A percentile compares a stretch with the other conserved stretches of the same genome.
Conservation (phyloP, 2,113 vertebrate species). For the Amia ocellicauda region DNA sequence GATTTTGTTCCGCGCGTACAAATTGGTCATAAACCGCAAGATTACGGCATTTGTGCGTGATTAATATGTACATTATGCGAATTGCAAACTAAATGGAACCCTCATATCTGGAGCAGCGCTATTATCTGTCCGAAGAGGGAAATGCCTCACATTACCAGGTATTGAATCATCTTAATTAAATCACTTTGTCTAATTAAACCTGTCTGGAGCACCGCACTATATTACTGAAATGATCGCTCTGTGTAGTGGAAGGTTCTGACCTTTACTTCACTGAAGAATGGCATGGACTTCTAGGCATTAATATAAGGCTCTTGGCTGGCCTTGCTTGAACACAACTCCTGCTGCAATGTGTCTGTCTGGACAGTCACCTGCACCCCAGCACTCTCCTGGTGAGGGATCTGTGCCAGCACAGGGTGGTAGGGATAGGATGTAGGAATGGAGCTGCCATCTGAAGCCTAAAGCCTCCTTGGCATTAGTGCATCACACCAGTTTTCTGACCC, state of each 20-base stretch:
- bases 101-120: background rate
- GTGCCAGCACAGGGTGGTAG: no score
- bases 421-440: no score
- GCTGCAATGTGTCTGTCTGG: no score
- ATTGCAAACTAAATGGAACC: background rate
- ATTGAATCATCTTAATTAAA: slow-evolving; percentile 23
- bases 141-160: slow-evolving; percentile 4
- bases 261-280: background rate
- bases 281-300: background rate
- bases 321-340: no score
- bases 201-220: background rate
- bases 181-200: slow-evolving; percentile 27
- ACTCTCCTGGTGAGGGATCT: no score
- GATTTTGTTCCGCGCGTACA: no score
- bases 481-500: no score
- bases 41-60: background rate
- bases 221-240: slow-evolving; percentile 5
- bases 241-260: background rate
- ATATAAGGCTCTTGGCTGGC: background rate
- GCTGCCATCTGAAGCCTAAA: no score
- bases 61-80: slow-evolving; percentile 1
- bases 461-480: no score
- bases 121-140: background rate
- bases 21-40: background rate
- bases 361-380: no score